Conservation (phyloP, 2,797 vertebrate species). For the Sebastes ruberrimus region DNA sequence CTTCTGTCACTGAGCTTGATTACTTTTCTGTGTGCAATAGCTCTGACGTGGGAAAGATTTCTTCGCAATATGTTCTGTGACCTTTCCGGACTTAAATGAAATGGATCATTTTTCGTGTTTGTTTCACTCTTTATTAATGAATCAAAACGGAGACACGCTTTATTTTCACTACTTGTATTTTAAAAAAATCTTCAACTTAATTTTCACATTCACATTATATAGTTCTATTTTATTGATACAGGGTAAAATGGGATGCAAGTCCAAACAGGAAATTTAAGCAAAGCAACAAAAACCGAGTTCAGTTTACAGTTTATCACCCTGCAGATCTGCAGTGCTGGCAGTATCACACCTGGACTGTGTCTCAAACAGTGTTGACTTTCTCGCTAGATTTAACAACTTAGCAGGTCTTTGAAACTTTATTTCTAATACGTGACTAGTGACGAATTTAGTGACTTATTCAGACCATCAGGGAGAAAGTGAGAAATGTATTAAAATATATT, state of each 20-base stretch:
- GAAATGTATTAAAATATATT: too few relatives aligned
- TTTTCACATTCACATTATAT: background rate
- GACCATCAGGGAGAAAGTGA: too few relatives aligned
- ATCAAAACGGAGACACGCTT: background rate
- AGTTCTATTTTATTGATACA: background rate
- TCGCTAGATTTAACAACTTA: too few relatives aligned
- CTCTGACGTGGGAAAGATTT: conserved; percentile 25
- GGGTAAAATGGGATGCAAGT: background rate
- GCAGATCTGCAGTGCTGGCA: too few relatives aligned
- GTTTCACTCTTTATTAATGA: background rate
- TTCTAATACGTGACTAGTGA: too few relatives aligned
- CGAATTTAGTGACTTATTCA: too few relatives aligned
- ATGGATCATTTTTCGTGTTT: conserved; percentile 13
- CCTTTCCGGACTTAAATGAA: conserved; percentile 35
- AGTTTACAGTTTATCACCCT: too few relatives aligned
- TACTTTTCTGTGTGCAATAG: conserved; percentile 36
- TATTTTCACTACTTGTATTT: background rate
- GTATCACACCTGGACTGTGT: too few relatives aligned
- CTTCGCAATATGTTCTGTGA: conserved; percentile 46
- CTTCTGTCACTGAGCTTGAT: conserved; percentile 39
- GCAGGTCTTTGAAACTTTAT: too few relatives aligned
- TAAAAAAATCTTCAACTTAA: background rate
- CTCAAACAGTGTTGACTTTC: too few relatives aligned
- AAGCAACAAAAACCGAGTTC: too few relatives aligned
- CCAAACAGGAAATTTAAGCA: background rate